Base-by-base conservation (phyloP, 1,140 invertebrate species). In the Cydia splendana region DNA sequence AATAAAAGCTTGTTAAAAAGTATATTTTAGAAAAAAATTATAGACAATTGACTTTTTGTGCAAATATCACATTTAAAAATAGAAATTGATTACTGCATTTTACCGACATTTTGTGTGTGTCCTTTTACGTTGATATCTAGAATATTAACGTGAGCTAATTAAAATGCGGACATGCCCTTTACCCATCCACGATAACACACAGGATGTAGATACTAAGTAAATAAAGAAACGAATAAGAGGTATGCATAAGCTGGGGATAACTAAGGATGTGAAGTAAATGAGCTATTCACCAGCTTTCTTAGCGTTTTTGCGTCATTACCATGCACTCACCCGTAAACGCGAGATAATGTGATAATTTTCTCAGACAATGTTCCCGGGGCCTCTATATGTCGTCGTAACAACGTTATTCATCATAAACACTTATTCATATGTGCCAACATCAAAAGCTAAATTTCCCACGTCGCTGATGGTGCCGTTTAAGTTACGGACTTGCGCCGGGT, bases 341-440 rank as follows among this genome's bases (percentile, higher is more conserved):
- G 18, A 71, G 67, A 71, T 71, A 71, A 71, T 71, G 67, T 71
- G 67, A 71, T 71, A 71, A 71, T 71, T 71, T 71, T 71, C 67
- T 71, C 67, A 71, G 67, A 71, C 34, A 71, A 71, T 42, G 67
- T 71, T 71, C 67, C 38, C 67, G 67, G 67, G 67, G n/a, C 67
- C 67, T 71, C 67, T 71, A 71, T 71, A 71, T 71, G 67, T 71
- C 67, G 67, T 71, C 67, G 67, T 71, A 71, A 71, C 67, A 20
- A 71, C 67, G 67, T 71, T 71, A 71, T 71, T 71, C 67, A 71
- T 71, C 67, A 71, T 71, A 71, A 71, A 71, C 34, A 71, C 67
- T 71, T 71, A 71, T 71, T 71, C 67, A 71, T 71, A 71, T 71
- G 67, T 71, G 67, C 67, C 67, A 71, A 71, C 67, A 71, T 71